Base-by-base conservation (phyloP, 2,888 invertebrate species). In the Dioctria rufipes region DNA sequence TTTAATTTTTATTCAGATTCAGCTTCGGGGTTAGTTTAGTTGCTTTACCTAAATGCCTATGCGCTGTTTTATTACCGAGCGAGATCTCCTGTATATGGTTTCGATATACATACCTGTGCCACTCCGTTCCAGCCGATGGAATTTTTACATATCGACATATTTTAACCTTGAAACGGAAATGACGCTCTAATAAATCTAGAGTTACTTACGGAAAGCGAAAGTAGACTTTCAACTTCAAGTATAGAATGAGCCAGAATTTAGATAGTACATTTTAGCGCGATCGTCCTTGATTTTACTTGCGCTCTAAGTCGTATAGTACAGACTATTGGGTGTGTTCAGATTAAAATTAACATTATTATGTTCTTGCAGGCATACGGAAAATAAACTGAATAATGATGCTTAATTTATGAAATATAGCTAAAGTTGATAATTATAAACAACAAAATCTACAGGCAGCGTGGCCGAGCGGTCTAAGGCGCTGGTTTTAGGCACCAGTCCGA, bases 391-490 rank as follows among this genome's bases (percentile, higher is more conserved):
- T 54, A 11, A 54, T 54, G 25, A 1, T 4, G 54, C 11, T 54
- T 54, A 25, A 1, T 25, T 25, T 25, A 25, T 11, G 54, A 11
- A 54, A 54, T 54, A 11, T 54, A 11, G 11, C n/a, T 54, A 4
- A 54, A 54, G 11, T 54, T 11, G 1, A 3, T 54, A 11, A 11
- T 11, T 8, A 54, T 54, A n/a, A n/a, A n/a, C 3, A 5, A 8
- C 8, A 2, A 8, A 2, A 2, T 3, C 11, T 2, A 42, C 13
- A 66, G 78, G 78, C 78, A 79, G 83, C 83, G 83, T 84, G 84
- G 84, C 84, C 84, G 84, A 84, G 84, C 83, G 84, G 83, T 83
- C 83, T 84, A 84, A 84, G 84, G 84, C 84, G 83, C 83, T 84
- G 84, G 83, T 83, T 84, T 84, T 84, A 84, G 84, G 83, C 84